Conservation (phyloP, 2,888 invertebrate genomes). For the Neocrepidodera transversa region DNA sequence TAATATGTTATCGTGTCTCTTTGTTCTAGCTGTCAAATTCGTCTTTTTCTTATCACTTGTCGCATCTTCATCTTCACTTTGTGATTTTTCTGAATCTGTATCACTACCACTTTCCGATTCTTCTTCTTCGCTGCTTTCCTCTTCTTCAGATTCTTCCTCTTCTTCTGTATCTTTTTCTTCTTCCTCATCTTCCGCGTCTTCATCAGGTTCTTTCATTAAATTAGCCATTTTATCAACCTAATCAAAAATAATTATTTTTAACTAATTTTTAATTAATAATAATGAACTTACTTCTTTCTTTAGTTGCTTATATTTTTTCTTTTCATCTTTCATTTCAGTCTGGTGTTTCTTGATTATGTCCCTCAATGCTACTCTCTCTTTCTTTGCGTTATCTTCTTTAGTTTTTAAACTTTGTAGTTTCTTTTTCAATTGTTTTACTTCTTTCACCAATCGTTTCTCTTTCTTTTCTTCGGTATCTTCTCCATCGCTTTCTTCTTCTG, state of each 20-base stretch:
- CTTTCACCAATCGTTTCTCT: slow-evolving; percentile 67
- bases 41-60: slow-evolving; percentile 71
- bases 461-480: slow-evolving; percentile 72
- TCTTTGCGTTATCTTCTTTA: slow-evolving; percentile 75
- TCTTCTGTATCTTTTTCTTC: slow-evolving; percentile 68
- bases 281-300: slow-evolving; percentile 76
- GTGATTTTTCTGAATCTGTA: slow-evolving; percentile 70
- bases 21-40: slow-evolving; percentile 70
- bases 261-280: too few relatives aligned
- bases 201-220: slow-evolving; percentile 81
- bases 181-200: slow-evolving; percentile 71
- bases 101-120: slow-evolving; percentile 72
- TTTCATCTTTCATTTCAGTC: slow-evolving; percentile 77
- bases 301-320: slow-evolving; percentile 80
- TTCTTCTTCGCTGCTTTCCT: slow-evolving; percentile 71
- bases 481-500: slow-evolving; percentile 69
- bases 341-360: slow-evolving; percentile 85
- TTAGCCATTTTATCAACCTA: slow-evolving; percentile 90
- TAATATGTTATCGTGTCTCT: slow-evolving; percentile 80
- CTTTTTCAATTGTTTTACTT: slow-evolving; percentile 71
- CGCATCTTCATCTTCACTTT: slow-evolving; percentile 68
- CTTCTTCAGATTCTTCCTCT: slow-evolving; percentile 61
- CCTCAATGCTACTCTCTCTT: slow-evolving; percentile 79
- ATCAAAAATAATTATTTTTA: neutral
- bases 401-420: slow-evolving; percentile 67